Evolutionary conservation across 2,797 vertebrate species (phyloP).

Genomic region (Myiotriccus ornatus): DNA sequence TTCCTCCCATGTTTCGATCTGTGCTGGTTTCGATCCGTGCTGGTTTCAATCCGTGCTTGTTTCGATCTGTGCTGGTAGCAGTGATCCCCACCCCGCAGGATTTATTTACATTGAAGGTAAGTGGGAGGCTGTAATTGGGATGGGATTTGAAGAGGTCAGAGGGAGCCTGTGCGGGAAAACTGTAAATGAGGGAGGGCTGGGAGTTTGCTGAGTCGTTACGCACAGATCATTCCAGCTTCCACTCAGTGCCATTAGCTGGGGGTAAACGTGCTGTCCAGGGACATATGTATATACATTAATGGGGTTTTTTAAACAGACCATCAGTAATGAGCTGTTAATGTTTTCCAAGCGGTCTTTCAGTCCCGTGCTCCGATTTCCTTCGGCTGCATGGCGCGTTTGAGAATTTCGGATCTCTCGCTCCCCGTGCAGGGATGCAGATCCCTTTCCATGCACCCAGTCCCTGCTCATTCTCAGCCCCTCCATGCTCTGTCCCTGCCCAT

Average conservation of each 20-base stretch:
- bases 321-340: conserved; percentile 63
- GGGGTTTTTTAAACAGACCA: conserved; percentile 39
- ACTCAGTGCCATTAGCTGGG: conserved; percentile 44
- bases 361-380: neutral
- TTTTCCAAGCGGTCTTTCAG: conserved; percentile 23
- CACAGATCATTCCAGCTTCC: conserved; percentile 16
- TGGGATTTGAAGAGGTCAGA: conserved; percentile 63
- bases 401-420: rapidly evolving
- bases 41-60: neutral
- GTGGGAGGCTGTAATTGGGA: conserved; percentile 62
- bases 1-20: neutral
- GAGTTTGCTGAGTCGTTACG: neutral
- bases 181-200: conserved; percentile 28
- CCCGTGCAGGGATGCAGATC: neutral
- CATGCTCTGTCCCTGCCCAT: rapidly evolving
- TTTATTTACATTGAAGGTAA: conserved; percentile 58
- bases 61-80: conserved; percentile 32
- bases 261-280: neutral
- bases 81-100: neutral
- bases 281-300: conserved; percentile 25
- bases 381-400: rapidly evolving
- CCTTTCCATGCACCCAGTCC: neutral
- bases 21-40: neutral
- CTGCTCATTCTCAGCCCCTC: neutral
- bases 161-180: conserved; percentile 13